phyloP scores from a whole-genome alignment of 2,888 invertebrate genomes.

The Dimorphilus gyrociliatus region DNA sequence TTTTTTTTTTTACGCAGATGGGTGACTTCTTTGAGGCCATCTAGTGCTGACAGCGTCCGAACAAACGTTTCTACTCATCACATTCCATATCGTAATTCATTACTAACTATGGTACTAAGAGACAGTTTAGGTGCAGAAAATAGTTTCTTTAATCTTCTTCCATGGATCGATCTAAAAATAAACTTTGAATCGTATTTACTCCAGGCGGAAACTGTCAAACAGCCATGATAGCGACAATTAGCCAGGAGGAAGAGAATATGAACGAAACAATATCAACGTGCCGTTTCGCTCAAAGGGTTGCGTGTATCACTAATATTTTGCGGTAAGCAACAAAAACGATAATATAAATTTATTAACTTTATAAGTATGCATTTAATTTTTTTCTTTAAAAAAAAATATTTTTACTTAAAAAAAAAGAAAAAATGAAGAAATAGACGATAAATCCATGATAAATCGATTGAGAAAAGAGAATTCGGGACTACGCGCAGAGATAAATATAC shows the following conservation, averaged over 20 bases:
- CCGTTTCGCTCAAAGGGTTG: slow-evolving; percentile 28
- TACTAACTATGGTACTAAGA: slow-evolving; percentile 30
- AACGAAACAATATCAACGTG: slow-evolving; percentile 29
- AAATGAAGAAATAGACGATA: slow-evolving; percentile 31
- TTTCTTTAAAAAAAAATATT: too few relatives aligned
- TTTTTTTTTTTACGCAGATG: slow-evolving; percentile 1
- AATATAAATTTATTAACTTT: too few relatives aligned
- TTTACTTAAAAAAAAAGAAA: too few relatives aligned
- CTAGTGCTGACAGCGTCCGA: slow-evolving; percentile 9
- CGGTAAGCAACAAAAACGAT: slow-evolving; percentile 24
- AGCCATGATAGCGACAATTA: slow-evolving; percentile 31
- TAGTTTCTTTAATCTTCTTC: neutral
- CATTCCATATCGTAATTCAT: slow-evolving; percentile 31
- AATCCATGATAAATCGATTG: slow-evolving; percentile 21
- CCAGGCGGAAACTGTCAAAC: slow-evolving; percentile 32
- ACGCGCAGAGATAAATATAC: slow-evolving; percentile 17
- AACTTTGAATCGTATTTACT: neutral
- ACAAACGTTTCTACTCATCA: slow-evolving; percentile 11
- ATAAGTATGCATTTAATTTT: neutral
- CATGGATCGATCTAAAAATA: neutral
- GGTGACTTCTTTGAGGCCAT: slow-evolving; percentile 3
- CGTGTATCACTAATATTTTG: slow-evolving; percentile 27
- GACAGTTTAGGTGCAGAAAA: slow-evolving; percentile 25
- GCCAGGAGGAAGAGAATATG: slow-evolving; percentile 23
- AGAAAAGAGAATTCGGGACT: slow-evolving; percentile 22